These are phyloP conservation scores for Ditula angustiorana DNA, from an alignment of 2,888 invertebrate species.

Conservation along the genomic window DNA sequence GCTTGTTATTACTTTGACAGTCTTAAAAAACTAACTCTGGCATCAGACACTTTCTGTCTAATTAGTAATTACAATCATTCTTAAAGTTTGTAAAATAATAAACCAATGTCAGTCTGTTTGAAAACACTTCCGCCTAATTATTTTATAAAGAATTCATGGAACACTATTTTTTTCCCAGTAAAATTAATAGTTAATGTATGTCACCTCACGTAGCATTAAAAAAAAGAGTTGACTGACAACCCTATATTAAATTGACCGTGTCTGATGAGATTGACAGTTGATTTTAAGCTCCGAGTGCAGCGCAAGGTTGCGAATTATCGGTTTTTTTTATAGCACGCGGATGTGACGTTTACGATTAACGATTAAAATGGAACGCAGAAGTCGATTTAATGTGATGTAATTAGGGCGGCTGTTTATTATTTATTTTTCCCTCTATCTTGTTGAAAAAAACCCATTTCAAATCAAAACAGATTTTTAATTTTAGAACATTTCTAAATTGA, in stretches of 20 bases:
- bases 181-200: not conserved
- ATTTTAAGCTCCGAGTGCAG: slow-evolving; percentile 53
- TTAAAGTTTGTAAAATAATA: too few relatives aligned
- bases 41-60: too few relatives aligned
- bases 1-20: too few relatives aligned
- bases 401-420: not conserved
- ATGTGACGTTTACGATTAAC: slow-evolving; percentile 47
- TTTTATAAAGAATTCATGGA: too few relatives aligned
- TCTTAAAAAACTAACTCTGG: too few relatives aligned
- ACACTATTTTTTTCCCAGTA: too few relatives aligned
- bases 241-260: slow-evolving; percentile 45
- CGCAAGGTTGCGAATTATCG: slow-evolving; percentile 37
- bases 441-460: too few relatives aligned
- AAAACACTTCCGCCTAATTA: too few relatives aligned
- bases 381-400: slow-evolving; percentile 15
- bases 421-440: not conserved
- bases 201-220: not conserved
- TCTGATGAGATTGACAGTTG: slow-evolving; percentile 58
- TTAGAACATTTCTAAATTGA: too few relatives aligned
- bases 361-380: slow-evolving; percentile 14
- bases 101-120: too few relatives aligned
- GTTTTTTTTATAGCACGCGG: slow-evolving; percentile 38
- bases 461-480: too few relatives aligned
- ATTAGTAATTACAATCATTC: too few relatives aligned
- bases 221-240: slow-evolving; percentile 4